Conservation (phyloP, 2,113 vertebrate genomes). For the Murina feae region DNA sequence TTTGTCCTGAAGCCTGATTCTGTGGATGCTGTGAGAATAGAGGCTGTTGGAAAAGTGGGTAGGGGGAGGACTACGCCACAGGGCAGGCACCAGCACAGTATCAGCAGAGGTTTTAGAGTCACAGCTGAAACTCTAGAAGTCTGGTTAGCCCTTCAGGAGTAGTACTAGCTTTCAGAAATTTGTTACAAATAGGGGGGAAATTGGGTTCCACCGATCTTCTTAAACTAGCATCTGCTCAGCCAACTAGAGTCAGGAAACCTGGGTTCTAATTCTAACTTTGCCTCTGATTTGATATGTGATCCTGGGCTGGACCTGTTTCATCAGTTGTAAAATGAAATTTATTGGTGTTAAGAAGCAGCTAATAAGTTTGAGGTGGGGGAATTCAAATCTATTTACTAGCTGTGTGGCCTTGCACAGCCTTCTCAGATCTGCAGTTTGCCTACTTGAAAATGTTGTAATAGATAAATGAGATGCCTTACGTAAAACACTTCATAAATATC, state of each 20-base stretch:
- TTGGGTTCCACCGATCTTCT: background rate
- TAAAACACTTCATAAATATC: background rate
- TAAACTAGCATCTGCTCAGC: background rate
- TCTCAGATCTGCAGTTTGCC: conserved; percentile 13
- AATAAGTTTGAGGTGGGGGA: background rate
- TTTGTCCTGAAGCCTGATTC: background rate
- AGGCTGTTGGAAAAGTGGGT: background rate
- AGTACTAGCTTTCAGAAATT: conserved; percentile 22
- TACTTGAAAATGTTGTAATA: conserved; percentile 3
- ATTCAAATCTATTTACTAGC: conserved; percentile 20
- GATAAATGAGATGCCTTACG: background rate
- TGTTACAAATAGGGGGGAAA: conserved; percentile 7
- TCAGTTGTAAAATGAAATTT: conserved; percentile 39
- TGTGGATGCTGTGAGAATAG: background rate
- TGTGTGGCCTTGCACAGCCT: background rate
- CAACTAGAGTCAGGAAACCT: background rate
- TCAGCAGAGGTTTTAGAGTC: background rate
- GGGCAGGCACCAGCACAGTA: background rate
- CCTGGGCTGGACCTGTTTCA: conserved; percentile 5
- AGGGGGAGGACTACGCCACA: background rate
- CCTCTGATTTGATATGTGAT: conserved; percentile 12
- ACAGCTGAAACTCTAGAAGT: background rate
- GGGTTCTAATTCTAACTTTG: conserved; percentile 40
- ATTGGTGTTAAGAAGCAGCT: conserved; percentile 15
- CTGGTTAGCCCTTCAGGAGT: background rate